Percentiles rank a stretch among this genome's conserved stretches.
phyloP scores from a whole-genome alignment of 2,888 invertebrate species.

The Heteromurus nitidus region DNA sequence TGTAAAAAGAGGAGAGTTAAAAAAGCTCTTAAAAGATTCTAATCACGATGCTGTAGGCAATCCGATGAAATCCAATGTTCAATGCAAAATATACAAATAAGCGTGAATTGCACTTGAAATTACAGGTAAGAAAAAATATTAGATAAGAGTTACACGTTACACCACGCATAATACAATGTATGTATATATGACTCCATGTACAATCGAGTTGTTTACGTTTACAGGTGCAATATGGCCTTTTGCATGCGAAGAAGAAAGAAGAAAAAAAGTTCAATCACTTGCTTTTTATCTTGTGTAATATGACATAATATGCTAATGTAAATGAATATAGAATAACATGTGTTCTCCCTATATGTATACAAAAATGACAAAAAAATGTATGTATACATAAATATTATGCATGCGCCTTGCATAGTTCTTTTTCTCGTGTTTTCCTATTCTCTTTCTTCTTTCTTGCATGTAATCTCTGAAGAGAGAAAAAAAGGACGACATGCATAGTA shows the following conservation, averaged over 20 bases:
- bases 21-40: slow-evolving; percentile 63
- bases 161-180: too few relatives aligned
- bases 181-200: too few relatives aligned
- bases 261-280: slow-evolving; percentile 64
- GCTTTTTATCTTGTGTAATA: slow-evolving; percentile 51
- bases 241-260: too few relatives aligned
- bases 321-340: slow-evolving; percentile 9
- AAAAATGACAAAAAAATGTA: slow-evolving; percentile 24
- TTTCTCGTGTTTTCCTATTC: background rate
- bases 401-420: too few relatives aligned
- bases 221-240: too few relatives aligned
- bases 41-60: slow-evolving; percentile 65
- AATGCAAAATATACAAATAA: slow-evolving; percentile 61
- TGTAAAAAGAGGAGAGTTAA: slow-evolving; percentile 27
- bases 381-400: slow-evolving; percentile 12
- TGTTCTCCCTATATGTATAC: slow-evolving; percentile 31
- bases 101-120: slow-evolving; percentile 63
- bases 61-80: slow-evolving; percentile 54
- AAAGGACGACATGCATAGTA: slow-evolving; percentile 17
- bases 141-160: too few relatives aligned
- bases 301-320: slow-evolving; percentile 59
- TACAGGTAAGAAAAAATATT: slow-evolving; percentile 45
- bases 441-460: slow-evolving; percentile 40
- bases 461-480: slow-evolving; percentile 21
- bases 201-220: too few relatives aligned